phyloP scores from a whole-genome alignment of 2,888 invertebrate species.

The Athetis lepigone region DNA sequence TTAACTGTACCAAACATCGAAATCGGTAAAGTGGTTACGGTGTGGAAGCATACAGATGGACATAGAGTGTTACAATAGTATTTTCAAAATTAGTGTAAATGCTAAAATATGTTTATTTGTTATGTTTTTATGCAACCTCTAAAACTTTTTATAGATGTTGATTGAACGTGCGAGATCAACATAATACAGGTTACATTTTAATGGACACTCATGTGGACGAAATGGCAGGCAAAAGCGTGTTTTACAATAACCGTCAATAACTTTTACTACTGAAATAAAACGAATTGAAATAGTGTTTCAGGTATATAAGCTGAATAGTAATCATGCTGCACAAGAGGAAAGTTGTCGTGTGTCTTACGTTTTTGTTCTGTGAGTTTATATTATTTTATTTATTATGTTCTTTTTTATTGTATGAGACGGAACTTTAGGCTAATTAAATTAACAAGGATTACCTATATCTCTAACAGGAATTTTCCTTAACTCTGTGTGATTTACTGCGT shows the following conservation, averaged over 20 bases:
- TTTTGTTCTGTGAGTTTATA: conserved; percentile 34
- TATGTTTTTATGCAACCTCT: too few species aligned
- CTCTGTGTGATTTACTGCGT: background rate
- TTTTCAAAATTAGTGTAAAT: too few species aligned
- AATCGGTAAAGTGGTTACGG: too few species aligned
- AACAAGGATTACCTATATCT: background rate
- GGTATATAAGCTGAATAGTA: conserved; percentile 24
- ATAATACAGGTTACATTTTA: too few species aligned
- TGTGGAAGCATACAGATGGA: too few species aligned
- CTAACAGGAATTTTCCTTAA: background rate
- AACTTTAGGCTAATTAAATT: background rate
- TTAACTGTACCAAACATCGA: too few species aligned
- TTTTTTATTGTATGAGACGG: background rate
- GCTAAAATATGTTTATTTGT: too few species aligned
- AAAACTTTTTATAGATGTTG: too few species aligned
- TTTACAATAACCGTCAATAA: conserved; percentile 33
- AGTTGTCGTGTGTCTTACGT: conserved; percentile 31
- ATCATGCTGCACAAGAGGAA: conserved; percentile 17
- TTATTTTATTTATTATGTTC: background rate
- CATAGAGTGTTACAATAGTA: too few species aligned
- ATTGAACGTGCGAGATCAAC: too few species aligned
- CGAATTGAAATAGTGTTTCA: conserved; percentile 23
- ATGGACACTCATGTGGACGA: too few species aligned
- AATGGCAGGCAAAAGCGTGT: too few species aligned
- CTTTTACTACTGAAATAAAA: conserved; percentile 41